Conservation (phyloP, 2,888 invertebrate species). For the Protophormia terraenovae region DNA sequence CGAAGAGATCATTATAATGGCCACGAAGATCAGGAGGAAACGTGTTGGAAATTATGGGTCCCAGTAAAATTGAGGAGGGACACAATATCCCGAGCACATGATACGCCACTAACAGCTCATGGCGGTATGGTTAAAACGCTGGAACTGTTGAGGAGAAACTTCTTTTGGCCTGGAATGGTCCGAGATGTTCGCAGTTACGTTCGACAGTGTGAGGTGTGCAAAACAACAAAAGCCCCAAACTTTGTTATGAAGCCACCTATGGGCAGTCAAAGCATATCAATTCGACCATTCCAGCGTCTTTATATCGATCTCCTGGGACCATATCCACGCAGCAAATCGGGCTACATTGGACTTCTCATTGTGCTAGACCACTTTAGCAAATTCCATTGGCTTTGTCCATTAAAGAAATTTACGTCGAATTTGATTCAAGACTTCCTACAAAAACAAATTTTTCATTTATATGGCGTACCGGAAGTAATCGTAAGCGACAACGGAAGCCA, state of each 20-base stretch:
- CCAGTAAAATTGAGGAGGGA: slow-evolving; percentile 4
- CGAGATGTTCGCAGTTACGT: slow-evolving; percentile 36
- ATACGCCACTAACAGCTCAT: slow-evolving; percentile 17
- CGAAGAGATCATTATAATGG: slow-evolving; percentile 25
- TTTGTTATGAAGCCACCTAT: no score
- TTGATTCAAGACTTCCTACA: slow-evolving; percentile 1
- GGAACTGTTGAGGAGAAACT: slow-evolving; percentile 25
- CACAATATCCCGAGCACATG: slow-evolving; percentile 14
- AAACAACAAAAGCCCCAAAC: slow-evolving; percentile 43
- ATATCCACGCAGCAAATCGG: slow-evolving; percentile 52
- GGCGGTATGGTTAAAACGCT: slow-evolving; percentile 43
- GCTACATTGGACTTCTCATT: slow-evolving; percentile 33
- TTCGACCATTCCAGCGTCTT: no score
- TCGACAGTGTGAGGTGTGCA: slow-evolving; percentile 28
- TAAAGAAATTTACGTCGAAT: slow-evolving; percentile 6
- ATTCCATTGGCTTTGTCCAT: no score
- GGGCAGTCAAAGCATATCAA: neutral
- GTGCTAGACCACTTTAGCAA: neutral
- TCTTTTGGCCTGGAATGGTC: no score
- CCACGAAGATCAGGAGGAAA: neutral
- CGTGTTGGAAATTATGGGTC: slow-evolving; percentile 48
- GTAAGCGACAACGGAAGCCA: slow-evolving; percentile 72
- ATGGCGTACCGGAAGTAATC: slow-evolving; percentile 69
- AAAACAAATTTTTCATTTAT: slow-evolving; percentile 63
- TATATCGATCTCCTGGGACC: slow-evolving; percentile 50